A percentile compares a stretch with the other conserved stretches of the same genome.
Conservation (phyloP, 2,888 invertebrate genomes). For the Ophion obscuratus region DNA sequence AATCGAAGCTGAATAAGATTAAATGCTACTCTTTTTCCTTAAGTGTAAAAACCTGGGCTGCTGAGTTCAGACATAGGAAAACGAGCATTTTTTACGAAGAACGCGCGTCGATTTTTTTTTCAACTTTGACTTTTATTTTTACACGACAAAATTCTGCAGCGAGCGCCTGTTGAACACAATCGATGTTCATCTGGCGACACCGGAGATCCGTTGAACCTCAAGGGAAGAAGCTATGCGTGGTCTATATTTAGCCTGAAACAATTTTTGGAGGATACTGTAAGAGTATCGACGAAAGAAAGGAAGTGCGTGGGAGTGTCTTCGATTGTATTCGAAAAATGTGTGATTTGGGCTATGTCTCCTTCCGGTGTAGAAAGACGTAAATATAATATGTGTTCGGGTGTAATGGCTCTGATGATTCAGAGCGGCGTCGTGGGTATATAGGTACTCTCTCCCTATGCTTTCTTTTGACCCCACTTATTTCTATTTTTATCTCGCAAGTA, state of each 20-base stretch:
- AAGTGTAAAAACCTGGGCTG: too few species aligned
- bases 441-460: not conserved
- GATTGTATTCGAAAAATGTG: not conserved
- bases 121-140: not conserved
- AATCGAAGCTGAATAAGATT: too few species aligned
- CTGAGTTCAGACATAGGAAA: too few species aligned
- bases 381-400: not conserved
- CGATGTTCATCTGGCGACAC: not conserved
- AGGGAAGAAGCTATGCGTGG: not conserved
- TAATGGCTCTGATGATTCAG: not conserved
- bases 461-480: not conserved
- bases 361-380: not conserved
- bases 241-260: slow-evolving; percentile 18
- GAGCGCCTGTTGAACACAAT: not conserved
- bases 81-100: too few species aligned
- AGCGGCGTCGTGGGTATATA: not conserved
- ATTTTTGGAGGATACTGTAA: not conserved
- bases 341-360: too few species aligned
- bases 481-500: slow-evolving; percentile 1
- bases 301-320: slow-evolving; percentile 12
- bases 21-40: too few species aligned
- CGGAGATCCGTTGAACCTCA: not conserved
- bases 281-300: not conserved
- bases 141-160: not conserved
- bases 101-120: not conserved